phyloP scores from a whole-genome alignment of 1,140 invertebrate species.

The Drosophila kanapiae region DNA sequence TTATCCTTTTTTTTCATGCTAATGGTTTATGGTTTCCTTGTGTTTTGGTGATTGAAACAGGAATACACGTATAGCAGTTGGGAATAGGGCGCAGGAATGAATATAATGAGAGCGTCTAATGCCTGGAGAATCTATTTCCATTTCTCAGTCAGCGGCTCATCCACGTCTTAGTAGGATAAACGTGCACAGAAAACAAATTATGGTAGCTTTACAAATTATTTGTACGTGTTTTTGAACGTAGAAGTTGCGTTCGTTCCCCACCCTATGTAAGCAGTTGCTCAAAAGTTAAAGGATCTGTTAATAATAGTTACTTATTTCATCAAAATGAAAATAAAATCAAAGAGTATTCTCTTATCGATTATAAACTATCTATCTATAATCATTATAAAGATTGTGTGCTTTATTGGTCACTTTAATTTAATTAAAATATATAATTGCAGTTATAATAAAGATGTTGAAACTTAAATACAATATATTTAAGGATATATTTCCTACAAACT shows the following conservation, averaged over 20 bases:
- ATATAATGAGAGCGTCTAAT: conserved; percentile 41
- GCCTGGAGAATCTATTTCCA: conserved; percentile 14
- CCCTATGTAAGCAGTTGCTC: neutral
- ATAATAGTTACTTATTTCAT: neutral
- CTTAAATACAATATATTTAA: too few relatives aligned
- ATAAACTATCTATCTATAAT: too few relatives aligned
- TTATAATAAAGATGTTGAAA: too few relatives aligned
- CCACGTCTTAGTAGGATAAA: conserved; percentile 45
- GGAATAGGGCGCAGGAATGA: conserved; percentile 15
- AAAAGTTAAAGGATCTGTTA: too few relatives aligned
- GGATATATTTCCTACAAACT: neutral
- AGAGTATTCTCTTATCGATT: too few relatives aligned
- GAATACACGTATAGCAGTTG: conserved; percentile 22
- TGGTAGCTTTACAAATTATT: neutral
- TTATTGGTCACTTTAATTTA: too few relatives aligned
- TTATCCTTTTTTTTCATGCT: conserved; percentile 76
- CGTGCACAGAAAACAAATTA: conserved; percentile 10
- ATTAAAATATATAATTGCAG: too few relatives aligned
- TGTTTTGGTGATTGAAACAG: conserved; percentile 37
- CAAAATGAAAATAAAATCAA: too few relatives aligned
- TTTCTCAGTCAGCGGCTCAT: conserved; percentile 15
- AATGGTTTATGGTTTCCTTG: conserved; percentile 66
- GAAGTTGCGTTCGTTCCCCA: too few relatives aligned
- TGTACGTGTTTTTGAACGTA: neutral
- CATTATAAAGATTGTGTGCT: too few relatives aligned